Conservation (phyloP, 2,113 vertebrate species). For the Telmatochromis brichardi region DNA sequence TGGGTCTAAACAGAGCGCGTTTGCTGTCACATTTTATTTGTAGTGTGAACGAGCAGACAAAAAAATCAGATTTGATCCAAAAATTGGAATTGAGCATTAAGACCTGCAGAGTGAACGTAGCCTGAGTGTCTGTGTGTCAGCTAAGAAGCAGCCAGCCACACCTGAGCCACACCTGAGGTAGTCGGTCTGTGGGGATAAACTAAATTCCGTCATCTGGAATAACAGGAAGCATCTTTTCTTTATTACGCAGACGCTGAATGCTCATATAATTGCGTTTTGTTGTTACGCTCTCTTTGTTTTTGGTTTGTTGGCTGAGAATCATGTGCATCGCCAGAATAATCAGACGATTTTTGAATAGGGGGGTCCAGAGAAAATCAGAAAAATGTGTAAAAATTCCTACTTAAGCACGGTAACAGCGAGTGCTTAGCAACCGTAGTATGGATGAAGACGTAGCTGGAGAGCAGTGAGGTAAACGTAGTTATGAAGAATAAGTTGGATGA, state of each 20-base stretch:
- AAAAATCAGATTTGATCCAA: fast-evolving
- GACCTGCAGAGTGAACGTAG: too few relatives aligned
- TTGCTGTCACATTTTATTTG: fast-evolving
- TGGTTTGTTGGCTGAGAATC: background rate
- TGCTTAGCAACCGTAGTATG: background rate
- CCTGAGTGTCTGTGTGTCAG: background rate
- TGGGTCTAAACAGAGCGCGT: too few relatives aligned
- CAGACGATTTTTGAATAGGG: background rate
- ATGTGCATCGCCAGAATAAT: fast-evolving
- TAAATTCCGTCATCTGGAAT: background rate
- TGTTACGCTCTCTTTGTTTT: background rate
- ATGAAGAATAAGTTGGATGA: background rate
- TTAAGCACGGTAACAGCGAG: background rate
- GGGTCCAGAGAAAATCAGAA: background rate
- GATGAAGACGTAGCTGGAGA: background rate
- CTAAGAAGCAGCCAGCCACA: background rate
- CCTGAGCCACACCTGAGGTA: background rate
- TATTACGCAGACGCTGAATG: background rate
- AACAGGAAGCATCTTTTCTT: background rate
- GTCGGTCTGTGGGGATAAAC: background rate
- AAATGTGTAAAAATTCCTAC: background rate
- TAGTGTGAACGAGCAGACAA: too few relatives aligned
- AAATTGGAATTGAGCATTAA: too few relatives aligned
- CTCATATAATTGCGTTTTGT: background rate
- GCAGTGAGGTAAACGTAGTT: background rate